Conservation (phyloP, 2,888 invertebrate genomes). For the Podabrus alpinus region DNA sequence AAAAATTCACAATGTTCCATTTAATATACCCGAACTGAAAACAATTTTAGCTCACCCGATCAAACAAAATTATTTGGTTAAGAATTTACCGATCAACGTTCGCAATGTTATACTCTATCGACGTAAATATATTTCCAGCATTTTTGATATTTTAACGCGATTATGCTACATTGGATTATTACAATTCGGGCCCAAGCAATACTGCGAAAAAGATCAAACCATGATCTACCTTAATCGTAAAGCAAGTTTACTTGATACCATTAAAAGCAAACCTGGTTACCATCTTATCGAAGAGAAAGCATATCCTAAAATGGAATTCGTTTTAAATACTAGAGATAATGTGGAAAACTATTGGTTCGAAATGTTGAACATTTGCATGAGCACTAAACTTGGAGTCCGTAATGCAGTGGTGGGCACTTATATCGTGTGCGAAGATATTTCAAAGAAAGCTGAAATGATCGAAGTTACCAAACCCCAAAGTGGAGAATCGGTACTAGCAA, state of each 20-base stretch:
- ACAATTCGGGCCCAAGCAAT: constrained; percentile 67
- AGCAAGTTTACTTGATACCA: constrained; percentile 68
- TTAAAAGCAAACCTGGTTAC: constrained; percentile 65
- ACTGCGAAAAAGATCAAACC: constrained; percentile 72
- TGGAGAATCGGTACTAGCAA: constrained; percentile 54
- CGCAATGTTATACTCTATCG: constrained; percentile 59
- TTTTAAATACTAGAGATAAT: constrained; percentile 59
- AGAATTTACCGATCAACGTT: constrained; percentile 61
- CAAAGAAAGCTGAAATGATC: constrained; percentile 57
- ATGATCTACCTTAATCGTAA: constrained; percentile 70
- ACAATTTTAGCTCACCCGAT: constrained; percentile 69
- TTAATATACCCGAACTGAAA: constrained; percentile 61
- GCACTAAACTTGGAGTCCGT: constrained; percentile 64
- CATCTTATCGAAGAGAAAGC: constrained; percentile 62
- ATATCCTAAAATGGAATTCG: constrained; percentile 62
- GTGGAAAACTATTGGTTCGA: constrained; percentile 71
- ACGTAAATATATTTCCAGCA: constrained; percentile 63
- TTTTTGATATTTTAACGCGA: constrained; percentile 61
- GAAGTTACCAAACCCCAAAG: constrained; percentile 53
- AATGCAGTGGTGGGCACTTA: constrained; percentile 44
- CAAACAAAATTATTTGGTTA: constrained; percentile 66
- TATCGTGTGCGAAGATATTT: constrained; percentile 57
- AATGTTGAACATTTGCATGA: constrained; percentile 68
- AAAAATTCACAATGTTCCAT: constrained; percentile 65
- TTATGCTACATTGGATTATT: constrained; percentile 70